Conservation (phyloP, 2,888 invertebrate genomes). For the Catocala sponsa region DNA sequence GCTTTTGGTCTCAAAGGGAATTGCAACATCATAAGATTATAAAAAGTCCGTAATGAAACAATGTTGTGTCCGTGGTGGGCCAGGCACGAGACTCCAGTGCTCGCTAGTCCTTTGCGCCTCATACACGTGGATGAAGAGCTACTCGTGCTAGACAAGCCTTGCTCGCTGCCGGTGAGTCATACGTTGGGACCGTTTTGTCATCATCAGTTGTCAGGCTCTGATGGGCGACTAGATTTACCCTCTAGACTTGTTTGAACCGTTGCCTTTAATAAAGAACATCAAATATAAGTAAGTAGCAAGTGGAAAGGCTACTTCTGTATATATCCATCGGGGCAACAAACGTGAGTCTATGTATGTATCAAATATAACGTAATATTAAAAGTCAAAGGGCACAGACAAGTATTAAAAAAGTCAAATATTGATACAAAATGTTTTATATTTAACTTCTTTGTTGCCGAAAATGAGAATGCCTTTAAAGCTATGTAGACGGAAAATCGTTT, state of each 20-base stretch:
- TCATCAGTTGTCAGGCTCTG: slow-evolving; percentile 65
- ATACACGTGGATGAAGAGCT: slow-evolving; percentile 95
- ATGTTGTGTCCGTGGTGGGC: slow-evolving; percentile 79
- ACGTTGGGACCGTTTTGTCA: slow-evolving; percentile 65
- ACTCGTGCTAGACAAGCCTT: slow-evolving; percentile 96
- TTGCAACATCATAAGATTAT: slow-evolving; percentile 59
- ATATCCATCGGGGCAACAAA: too few relatives aligned
- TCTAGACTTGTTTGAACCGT: not conserved
- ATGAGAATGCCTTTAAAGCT: slow-evolving; percentile 4
- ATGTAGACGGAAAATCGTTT: slow-evolving; percentile 21
- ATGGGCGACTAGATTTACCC: slow-evolving; percentile 15
- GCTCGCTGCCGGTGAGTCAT: slow-evolving; percentile 94
- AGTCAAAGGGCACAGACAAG: too few relatives aligned
- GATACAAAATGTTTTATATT: not conserved
- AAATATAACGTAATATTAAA: too few relatives aligned
- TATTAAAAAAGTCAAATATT: not conserved
- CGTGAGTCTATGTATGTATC: too few relatives aligned
- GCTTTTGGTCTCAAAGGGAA: slow-evolving; percentile 50
- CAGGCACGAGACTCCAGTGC: slow-evolving; percentile 96
- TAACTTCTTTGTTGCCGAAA: not conserved
- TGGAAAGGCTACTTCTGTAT: too few relatives aligned
- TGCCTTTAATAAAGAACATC: not conserved
- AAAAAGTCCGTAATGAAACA: slow-evolving; percentile 54
- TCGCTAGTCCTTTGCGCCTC: slow-evolving; percentile 93
- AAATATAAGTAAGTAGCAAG: too few relatives aligned